These are phyloP conservation scores for Lycaon pictus DNA, from an alignment of 2,113 vertebrate species.

Conservation along the genomic window DNA sequence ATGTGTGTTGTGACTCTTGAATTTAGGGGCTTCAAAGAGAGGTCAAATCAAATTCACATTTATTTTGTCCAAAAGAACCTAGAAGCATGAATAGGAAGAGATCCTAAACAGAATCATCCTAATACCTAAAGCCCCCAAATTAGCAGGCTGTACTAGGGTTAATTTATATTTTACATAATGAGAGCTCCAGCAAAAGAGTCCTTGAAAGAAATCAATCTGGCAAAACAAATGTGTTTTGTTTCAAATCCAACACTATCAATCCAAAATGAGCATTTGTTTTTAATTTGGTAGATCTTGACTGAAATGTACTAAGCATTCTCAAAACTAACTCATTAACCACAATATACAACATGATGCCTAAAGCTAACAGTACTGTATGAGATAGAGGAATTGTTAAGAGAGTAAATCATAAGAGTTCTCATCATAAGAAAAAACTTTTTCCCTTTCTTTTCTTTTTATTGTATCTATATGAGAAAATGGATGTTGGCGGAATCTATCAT, in stretches of 20 bases:
- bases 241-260: background rate
- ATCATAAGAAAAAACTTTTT: background rate
- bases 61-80: constrained; percentile 33
- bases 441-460: background rate
- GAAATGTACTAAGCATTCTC: background rate
- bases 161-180: background rate
- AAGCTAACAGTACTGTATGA: background rate
- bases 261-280: constrained; percentile 31
- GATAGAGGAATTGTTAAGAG: background rate
- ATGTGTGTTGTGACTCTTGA: background rate
- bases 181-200: background rate
- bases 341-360: background rate
- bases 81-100: background rate
- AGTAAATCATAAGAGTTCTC: background rate
- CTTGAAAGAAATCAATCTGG: constrained; percentile 6
- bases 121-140: background rate
- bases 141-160: background rate
- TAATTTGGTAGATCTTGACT: background rate
- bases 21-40: background rate
- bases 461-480: background rate
- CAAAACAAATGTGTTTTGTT: constrained; percentile 1
- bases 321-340: background rate
- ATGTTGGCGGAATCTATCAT: background rate
- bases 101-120: background rate
- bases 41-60: background rate